Percentiles rank a stretch among this genome's conserved stretches.
Conservation (phyloP, 2,888 invertebrate species). For the Apodemia hepburni region DNA sequence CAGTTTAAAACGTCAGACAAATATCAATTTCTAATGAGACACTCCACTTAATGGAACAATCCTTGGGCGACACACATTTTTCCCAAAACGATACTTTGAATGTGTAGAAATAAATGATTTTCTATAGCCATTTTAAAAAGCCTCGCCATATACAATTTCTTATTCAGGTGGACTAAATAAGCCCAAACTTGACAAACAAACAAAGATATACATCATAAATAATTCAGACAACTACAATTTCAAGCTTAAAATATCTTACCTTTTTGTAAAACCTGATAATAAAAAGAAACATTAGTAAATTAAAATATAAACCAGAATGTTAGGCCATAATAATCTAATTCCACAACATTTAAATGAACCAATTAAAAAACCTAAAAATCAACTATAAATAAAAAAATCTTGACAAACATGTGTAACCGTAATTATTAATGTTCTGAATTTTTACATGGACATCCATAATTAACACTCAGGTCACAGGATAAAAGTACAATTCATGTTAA, state of each 20-base stretch:
- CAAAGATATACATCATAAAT: constrained; percentile 23
- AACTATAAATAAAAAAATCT: background rate
- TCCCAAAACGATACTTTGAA: background rate
- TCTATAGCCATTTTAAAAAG: constrained; percentile 29
- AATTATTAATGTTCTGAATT: too few species aligned
- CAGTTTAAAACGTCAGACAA: background rate
- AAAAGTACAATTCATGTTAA: background rate
- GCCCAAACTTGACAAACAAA: constrained; percentile 21
- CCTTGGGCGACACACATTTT: background rate
- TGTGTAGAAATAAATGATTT: constrained; percentile 18
- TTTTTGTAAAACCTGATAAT: constrained; percentile 60
- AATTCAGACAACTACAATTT: constrained; percentile 39
- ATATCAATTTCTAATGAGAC: background rate
- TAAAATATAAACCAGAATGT: constrained; percentile 27
- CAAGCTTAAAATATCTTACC: constrained; percentile 69
- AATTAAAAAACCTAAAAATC: background rate
- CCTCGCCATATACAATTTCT: constrained; percentile 21
- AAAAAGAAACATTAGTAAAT: constrained; percentile 50
- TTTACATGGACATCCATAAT: background rate
- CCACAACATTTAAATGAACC: background rate
- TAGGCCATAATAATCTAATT: constrained; percentile 15
- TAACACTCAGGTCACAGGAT: background rate
- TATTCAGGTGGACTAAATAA: constrained; percentile 10
- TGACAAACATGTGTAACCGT: too few species aligned
- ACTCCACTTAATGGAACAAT: background rate